phyloP scores from a whole-genome alignment of 2,888 invertebrate genomes.

The Nemapogon koenigi region DNA sequence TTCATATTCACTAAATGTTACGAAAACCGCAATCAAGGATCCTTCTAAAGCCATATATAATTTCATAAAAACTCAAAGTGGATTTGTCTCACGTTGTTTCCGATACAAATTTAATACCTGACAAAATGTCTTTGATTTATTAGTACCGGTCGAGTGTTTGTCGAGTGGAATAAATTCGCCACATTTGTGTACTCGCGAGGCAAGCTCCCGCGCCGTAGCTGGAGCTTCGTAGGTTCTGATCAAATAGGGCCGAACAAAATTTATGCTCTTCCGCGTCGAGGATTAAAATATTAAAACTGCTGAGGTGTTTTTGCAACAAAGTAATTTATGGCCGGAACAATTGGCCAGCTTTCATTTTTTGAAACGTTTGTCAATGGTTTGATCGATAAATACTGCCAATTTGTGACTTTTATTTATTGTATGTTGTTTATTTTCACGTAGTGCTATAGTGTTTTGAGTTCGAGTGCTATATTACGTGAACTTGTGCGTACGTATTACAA shows the following conservation, averaged over 20 bases:
- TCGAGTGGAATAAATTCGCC: conserved; percentile 26
- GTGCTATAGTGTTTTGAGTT: neutral
- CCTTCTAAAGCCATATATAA: conserved; percentile 1
- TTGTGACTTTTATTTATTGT: no score
- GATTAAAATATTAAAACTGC: conserved; percentile 56
- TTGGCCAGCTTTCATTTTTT: conserved; percentile 8
- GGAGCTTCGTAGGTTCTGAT: conserved; percentile 17
- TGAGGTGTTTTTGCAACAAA: conserved; percentile 46
- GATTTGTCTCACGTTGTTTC: conserved; percentile 4
- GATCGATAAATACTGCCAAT: no score
- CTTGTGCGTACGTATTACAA: no score
- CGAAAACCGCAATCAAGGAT: neutral
- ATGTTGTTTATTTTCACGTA: conserved; percentile 1
- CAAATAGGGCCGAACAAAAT: conserved; percentile 40
- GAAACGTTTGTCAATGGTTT: conserved; percentile 7
- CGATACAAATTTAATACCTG: conserved; percentile 40
- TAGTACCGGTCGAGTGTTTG: conserved; percentile 28
- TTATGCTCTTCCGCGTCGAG: conserved; percentile 34
- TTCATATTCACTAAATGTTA: conserved; percentile 1
- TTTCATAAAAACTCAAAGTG: neutral
- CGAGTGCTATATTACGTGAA: conserved; percentile 1
- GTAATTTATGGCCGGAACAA: conserved; percentile 33
- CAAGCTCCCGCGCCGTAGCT: conserved; percentile 2
- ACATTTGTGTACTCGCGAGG: conserved; percentile 4
- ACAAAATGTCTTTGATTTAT: conserved; percentile 40